phyloP scores from a whole-genome alignment of 2,888 invertebrate species.

The Agriopis leucophaearia region DNA sequence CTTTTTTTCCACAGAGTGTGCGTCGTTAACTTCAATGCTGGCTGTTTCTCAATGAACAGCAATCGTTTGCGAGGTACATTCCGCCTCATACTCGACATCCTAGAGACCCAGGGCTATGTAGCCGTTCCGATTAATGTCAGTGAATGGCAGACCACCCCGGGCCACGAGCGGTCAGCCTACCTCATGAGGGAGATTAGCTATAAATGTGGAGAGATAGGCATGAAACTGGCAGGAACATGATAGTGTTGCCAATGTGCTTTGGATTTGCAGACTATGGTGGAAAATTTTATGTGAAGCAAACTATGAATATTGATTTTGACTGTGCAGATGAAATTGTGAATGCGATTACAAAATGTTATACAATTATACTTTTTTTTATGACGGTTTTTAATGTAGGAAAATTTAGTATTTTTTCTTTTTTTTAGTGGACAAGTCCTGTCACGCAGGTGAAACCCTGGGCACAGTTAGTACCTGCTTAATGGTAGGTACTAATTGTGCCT shows the following conservation, averaged over 20 bases:
- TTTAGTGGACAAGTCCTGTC: too few species aligned
- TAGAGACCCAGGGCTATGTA: slow-evolving; percentile 86
- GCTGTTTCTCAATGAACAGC: slow-evolving; percentile 87
- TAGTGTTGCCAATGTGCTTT: not conserved
- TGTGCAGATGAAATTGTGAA: slow-evolving; percentile 7
- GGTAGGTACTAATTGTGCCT: too few species aligned
- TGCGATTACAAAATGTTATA: not conserved
- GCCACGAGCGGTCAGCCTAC: slow-evolving; percentile 88
- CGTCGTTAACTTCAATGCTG: slow-evolving; percentile 81
- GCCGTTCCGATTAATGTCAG: slow-evolving; percentile 84
- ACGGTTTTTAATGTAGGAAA: not conserved
- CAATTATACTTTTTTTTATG: slow-evolving; percentile 4
- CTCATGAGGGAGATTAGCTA: slow-evolving; percentile 84
- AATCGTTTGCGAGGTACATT: slow-evolving; percentile 83
- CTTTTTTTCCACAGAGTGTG: slow-evolving; percentile 82
- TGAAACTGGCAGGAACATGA: slow-evolving; percentile 69
- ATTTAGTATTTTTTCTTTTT: not conserved
- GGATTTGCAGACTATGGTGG: not conserved
- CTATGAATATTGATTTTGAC: not conserved
- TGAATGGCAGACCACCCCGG: slow-evolving; percentile 83
- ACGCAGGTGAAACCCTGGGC: too few species aligned
- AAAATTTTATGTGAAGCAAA: not conserved
- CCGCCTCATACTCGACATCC: slow-evolving; percentile 81
- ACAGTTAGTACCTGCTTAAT: too few species aligned
- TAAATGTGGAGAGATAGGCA: slow-evolving; percentile 81